These are phyloP conservation scores for Podarcis lilfordi DNA, from an alignment of 2,797 vertebrate species.

Conservation along the genomic window DNA sequence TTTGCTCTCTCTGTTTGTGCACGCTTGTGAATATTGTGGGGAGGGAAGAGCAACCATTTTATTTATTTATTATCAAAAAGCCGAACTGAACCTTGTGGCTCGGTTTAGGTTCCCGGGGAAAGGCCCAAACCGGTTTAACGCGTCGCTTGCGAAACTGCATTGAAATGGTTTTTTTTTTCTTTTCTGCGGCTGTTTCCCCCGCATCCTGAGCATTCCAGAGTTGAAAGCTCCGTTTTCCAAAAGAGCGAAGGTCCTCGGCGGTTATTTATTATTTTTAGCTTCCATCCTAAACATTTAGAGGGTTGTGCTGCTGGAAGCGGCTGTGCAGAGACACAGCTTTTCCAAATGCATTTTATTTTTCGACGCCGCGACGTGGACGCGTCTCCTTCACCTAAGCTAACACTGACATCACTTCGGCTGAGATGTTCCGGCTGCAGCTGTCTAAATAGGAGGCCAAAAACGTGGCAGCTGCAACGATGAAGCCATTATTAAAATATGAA, in stretches of 20 bases:
- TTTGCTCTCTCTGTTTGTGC: background rate
- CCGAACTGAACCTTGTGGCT: background rate
- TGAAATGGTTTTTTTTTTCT: background rate
- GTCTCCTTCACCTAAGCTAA: background rate
- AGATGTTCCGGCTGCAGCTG: background rate
- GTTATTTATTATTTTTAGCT: background rate
- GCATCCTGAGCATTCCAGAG: no score
- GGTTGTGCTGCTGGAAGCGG: background rate
- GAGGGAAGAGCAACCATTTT: background rate
- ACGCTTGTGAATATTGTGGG: no score
- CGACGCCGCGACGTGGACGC: no score
- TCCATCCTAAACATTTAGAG: no score
- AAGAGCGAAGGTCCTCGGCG: fast-evolving
- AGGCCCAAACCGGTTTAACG: background rate
- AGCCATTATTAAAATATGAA: constrained; percentile 23
- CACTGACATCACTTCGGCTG: background rate
- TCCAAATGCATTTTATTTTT: background rate
- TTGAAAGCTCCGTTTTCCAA: no score
- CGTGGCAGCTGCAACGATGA: constrained; percentile 16
- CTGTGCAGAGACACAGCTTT: no score
- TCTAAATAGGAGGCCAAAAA: background rate
- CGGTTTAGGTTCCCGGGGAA: background rate
- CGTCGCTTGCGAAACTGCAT: background rate
- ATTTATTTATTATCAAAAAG: background rate
- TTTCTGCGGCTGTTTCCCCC: no score